Evolutionary conservation across 1,140 invertebrate species (phyloP), one percentile per base, ranked within the genome.

Genomic region (Limonius californicus): DNA sequence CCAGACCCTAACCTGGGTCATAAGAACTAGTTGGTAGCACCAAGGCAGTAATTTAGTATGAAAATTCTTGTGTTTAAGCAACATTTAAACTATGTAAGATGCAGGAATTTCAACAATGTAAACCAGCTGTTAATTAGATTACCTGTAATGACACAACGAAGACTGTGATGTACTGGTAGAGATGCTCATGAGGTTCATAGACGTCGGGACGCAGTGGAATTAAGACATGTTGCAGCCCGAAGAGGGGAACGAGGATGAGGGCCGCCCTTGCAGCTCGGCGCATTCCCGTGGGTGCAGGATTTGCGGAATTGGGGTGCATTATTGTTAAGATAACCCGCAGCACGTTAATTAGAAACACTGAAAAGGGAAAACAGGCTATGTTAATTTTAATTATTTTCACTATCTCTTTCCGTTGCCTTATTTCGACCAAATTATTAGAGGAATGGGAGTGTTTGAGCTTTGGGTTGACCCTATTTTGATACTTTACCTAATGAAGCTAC

Each of bases 331-430:
- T 82, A 0, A 94, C 89, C 20, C 90, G 81, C 30, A 94, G 84
- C 39, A 94, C 92, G 77, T 94, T 94, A 68, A 91, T 85, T 8
- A 95, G 82, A 73, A 95, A 95, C 18, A 92, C 82, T 74, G 87
- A 70, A 78, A 88, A 27, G 23, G 23, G 9, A 27, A 27, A 27
- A n/a, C n/a, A n/a, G n/a, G 7, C n/a, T 35, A 35, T 8, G 7
- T 35, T 35, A 7, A n/a, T 35, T 35, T 35, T 35, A 35, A n/a
- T 8, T 7, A 35, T 7, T 35, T 35, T 35, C 32, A 7, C 7
- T 35, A 8, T 35, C 32, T 8, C n/a, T 35, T 35, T n/a, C n/a
- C n/a, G n/a, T n/a, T n/a, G n/a, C n/a, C n/a, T n/a, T n/a, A n/a
- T n/a, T n/a, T n/a, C n/a, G n/a, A n/a, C n/a, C n/a, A n/a, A n/a